These are phyloP conservation scores for Anolis apletophallus DNA, from an alignment of 2,797 vertebrate species.

Conservation along the genomic window DNA sequence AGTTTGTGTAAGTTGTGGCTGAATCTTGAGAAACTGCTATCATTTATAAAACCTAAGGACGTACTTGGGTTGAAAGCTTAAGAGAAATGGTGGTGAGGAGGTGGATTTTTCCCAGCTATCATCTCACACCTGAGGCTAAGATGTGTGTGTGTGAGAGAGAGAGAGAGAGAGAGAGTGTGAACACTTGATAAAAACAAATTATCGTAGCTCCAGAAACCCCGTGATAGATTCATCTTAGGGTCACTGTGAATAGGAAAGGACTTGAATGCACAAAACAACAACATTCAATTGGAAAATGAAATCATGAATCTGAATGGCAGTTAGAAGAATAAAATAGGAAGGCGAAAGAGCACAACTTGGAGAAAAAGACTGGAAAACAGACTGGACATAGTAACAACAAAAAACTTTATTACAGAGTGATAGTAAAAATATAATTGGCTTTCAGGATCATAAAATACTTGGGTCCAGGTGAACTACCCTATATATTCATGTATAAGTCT, in stretches of 20 bases:
- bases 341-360: too few relatives aligned
- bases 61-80: background rate
- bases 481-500: too few relatives aligned
- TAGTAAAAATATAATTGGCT: background rate
- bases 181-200: background rate
- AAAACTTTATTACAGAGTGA: too few relatives aligned
- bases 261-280: too few relatives aligned
- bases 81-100: slow-evolving; percentile 28
- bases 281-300: too few relatives aligned
- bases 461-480: background rate
- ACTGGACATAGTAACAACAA: too few relatives aligned
- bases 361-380: too few relatives aligned
- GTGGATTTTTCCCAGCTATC: slow-evolving; percentile 8
- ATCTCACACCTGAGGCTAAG: slow-evolving; percentile 17
- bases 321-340: background rate
- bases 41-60: slow-evolving; percentile 40
- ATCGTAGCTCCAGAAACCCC: too few relatives aligned
- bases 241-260: too few relatives aligned
- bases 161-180: too few relatives aligned
- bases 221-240: too few relatives aligned
- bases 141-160: too few relatives aligned
- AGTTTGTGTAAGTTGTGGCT: slow-evolving; percentile 20
- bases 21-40: slow-evolving; percentile 28
- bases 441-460: background rate
- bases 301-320: background rate